Percentiles rank a stretch among this genome's conserved stretches.
These are phyloP conservation scores for Sebastes fasciatus DNA, from an alignment of 2,113 vertebrate species.

Conservation along the genomic window DNA sequence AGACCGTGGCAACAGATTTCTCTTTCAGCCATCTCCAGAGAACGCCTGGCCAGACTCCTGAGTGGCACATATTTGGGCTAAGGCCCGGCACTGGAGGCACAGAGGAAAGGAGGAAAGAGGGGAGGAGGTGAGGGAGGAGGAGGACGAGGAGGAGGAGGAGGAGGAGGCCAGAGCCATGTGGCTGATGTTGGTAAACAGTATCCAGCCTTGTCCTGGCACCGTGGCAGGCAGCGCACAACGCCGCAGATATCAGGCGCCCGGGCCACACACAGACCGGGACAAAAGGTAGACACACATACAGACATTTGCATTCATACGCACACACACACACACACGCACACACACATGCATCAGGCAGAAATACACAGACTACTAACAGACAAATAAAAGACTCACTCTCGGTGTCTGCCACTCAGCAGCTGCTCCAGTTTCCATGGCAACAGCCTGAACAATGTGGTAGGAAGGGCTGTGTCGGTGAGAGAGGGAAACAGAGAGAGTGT, in stretches of 20 bases:
- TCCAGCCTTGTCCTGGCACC: slow-evolving; percentile 86
- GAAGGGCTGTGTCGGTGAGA: slow-evolving; percentile 80
- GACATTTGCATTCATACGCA: slow-evolving; percentile 78
- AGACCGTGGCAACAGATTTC: slow-evolving; percentile 82
- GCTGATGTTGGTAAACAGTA: slow-evolving; percentile 95
- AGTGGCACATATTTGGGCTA: slow-evolving; percentile 89
- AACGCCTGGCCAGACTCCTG: slow-evolving; percentile 84
- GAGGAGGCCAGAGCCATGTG: slow-evolving; percentile 87
- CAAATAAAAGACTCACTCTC: slow-evolving; percentile 81
- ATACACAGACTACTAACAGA: slow-evolving; percentile 81
- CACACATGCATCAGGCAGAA: slow-evolving; percentile 68
- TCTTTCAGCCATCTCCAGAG: slow-evolving; percentile 83
- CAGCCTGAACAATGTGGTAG: slow-evolving; percentile 89
- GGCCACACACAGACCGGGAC: slow-evolving; percentile 85
- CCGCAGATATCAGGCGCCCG: slow-evolving; percentile 85
- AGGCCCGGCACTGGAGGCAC: slow-evolving; percentile 75
- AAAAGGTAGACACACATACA: slow-evolving; percentile 78
- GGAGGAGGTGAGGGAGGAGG: slow-evolving; percentile 68
- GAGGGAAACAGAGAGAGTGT: slow-evolving; percentile 62
- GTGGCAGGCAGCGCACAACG: slow-evolving; percentile 81
- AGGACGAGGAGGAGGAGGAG: slow-evolving; percentile 45
- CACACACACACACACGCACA: slow-evolving; percentile 68
- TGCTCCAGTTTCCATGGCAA: slow-evolving; percentile 93
- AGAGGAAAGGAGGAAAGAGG: slow-evolving; percentile 72
- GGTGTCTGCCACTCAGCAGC: slow-evolving; percentile 91